Evolutionary conservation across 2,113 vertebrate genomes (phyloP), one percentile per base, ranked within the genome.

Genomic region (Gallinago jamesoni): DNA sequence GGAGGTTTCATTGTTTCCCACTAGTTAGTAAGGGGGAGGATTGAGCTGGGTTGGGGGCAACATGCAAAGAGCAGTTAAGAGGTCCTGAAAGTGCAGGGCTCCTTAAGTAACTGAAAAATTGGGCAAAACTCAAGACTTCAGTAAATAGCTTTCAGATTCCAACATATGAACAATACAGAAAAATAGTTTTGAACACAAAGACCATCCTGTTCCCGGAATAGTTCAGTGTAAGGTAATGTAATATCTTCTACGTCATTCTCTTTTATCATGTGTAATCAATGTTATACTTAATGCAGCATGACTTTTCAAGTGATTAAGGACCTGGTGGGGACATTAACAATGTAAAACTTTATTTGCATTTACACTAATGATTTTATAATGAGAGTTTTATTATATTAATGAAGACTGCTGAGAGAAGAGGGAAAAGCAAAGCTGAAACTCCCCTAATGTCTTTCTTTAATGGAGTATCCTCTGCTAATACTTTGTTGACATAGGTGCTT

Each of bases 331-430:
- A 93, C 89, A 98, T 98, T 96, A 97, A 97, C 94, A 96, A 96
- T 94, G 96, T 85, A 97, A 96, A 95, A 90, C 76, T 95, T 97
- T 97, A 98, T 98, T 98, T 97, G 94, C 95, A 97, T 97, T 98
- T 97, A 78, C 91, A 95, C 87, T 98, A 98, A 98, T 97, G 97
- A 97, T 94, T 97, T 98, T 97, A 95, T 97, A 98, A 98, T 97
- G 97, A 91, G 72, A 59, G 5, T 97, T 98, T 98, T 98, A 97
- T 97, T 97, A 97, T 97, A 98, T 98, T 98, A 98, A 98, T 98
- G 94, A 97, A 93, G 92, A 94, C 82, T 94, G 89, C 85, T 91
- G 95, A 87, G 85, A 97, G 89, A 66, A 85, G 80, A 64, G 80
- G 83, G 86, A 75, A 90, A 91, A 97, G 87, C 23, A 84, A 95